These are phyloP conservation scores for Brachionus rubens DNA, from an alignment of 1,140 invertebrate species.

Conservation along the genomic window DNA sequence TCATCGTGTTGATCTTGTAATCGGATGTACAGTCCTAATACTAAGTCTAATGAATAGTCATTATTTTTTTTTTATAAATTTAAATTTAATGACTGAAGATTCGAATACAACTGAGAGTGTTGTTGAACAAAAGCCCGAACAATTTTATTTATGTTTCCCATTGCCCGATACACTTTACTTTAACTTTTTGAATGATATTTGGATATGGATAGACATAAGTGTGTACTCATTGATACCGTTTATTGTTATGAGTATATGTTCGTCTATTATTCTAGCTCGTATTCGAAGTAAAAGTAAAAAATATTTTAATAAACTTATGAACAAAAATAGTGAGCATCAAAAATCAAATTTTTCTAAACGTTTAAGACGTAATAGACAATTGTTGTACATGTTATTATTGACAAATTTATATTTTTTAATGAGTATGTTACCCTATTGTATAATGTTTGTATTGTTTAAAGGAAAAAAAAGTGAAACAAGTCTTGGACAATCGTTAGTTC, in stretches of 20 bases:
- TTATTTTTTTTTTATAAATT: slow-evolving; percentile 15
- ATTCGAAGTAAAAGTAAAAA: slow-evolving; percentile 39
- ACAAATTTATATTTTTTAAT: slow-evolving; percentile 40
- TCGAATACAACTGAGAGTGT: neutral
- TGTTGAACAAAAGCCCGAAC: no score
- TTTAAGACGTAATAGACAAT: neutral
- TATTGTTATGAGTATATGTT: slow-evolving; percentile 33
- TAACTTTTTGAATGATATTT: slow-evolving; percentile 20
- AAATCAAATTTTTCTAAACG: slow-evolving; percentile 24
- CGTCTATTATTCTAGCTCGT: neutral
- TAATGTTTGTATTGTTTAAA: slow-evolving; percentile 27
- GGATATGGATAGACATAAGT: slow-evolving; percentile 30
- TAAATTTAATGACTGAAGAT: neutral
- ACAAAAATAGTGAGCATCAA: slow-evolving; percentile 7
- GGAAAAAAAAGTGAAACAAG: slow-evolving; percentile 14
- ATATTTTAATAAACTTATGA: slow-evolving; percentile 12
- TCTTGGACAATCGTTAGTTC: slow-evolving; percentile 18
- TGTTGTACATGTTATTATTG: slow-evolving; percentile 39
- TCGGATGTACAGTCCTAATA: neutral
- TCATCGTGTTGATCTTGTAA: neutral
- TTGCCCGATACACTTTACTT: neutral
- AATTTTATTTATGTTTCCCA: slow-evolving; percentile 37
- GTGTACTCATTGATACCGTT: slow-evolving; percentile 37
- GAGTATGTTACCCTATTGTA: slow-evolving; percentile 26
- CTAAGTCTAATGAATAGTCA: neutral